These are phyloP conservation scores for Halocaridina rubra DNA, from an alignment of 2,888 invertebrate genomes.

Conservation along the genomic window DNA sequence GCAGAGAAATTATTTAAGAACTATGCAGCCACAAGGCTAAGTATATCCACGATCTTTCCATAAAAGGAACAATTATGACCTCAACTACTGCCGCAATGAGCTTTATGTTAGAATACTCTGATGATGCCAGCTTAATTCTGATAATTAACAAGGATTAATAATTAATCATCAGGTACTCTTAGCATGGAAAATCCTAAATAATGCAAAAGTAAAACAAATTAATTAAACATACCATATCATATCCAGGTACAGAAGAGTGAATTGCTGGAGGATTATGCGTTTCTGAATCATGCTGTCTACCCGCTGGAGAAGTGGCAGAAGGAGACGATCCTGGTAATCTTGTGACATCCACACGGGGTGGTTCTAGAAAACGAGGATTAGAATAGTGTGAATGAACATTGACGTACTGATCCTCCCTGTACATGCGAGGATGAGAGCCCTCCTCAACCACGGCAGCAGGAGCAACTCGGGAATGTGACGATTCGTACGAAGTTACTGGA, in stretches of 20 bases:
- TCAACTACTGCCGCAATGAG: no score
- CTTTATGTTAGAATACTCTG: no score
- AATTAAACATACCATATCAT: conserved; percentile 25
- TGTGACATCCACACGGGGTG: conserved; percentile 49
- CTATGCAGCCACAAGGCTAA: no score
- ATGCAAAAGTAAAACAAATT: not conserved
- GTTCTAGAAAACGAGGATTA: conserved; percentile 45
- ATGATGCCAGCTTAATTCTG: no score
- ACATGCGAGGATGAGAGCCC: conserved; percentile 25
- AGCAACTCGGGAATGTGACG: conserved; percentile 26
- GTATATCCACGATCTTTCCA: no score
- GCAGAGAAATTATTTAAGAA: no score
- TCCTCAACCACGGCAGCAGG: conserved; percentile 29
- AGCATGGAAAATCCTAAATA: no score
- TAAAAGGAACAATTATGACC: no score
- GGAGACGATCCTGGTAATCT: conserved; percentile 47
- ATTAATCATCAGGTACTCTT: no score
- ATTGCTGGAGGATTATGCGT: conserved; percentile 9
- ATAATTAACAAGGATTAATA: no score
- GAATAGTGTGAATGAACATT: conserved; percentile 38
- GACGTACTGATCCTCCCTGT: conserved; percentile 31
- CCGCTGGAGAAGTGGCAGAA: conserved; percentile 52
- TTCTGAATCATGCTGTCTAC: conserved; percentile 38
- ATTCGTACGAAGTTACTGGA: conserved; percentile 9
- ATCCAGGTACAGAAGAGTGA: conserved; percentile 30